Base-by-base conservation (phyloP, 2,113 vertebrate species). In the Glaucomys volans region DNA sequence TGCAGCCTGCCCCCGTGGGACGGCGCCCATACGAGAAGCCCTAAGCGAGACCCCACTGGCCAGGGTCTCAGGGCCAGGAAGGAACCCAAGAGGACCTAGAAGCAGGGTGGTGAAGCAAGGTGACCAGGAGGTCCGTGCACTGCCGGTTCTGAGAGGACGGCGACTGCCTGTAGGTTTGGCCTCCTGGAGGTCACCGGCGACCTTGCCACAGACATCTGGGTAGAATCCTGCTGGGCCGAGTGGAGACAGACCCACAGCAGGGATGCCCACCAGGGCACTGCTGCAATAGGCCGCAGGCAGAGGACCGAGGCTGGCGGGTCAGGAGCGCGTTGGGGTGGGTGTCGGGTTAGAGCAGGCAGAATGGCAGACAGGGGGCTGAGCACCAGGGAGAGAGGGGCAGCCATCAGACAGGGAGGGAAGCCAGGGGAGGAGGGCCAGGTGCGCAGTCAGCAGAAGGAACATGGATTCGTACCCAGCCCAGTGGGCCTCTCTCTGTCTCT, bases 261-360 rank as follows among this genome's bases (percentile, higher is more conserved):
- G 7, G 44, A 47, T n/a, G 44, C 7, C 44, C 44, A 8, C 5
- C 44, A 47, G 44, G 9, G 44, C 44, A 47, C 44, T 47, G 44
- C 44, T 47, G 44, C 44, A 47, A 47, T 8, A 9, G 44, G 44
- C 44, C 44, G 44, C 44, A 47, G 44, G 9, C n/a, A 9, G 44
- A 47, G 44, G 54, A 50, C 44, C 44, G 44, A 47, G 44, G 50
- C 50, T 0, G 20, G 54, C 7, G 20, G 54, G 54, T 8, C 20
- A 57, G 96, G 64, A 96, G 97, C 97, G 69, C 50, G 5, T 11
- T 26, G 22, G 66, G 28, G 20, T n/a, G n/a, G n/a, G n/a, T n/a
- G n/a, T 77, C 79, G 12, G 35, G 47, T 32, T 4, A 5, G 62
- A 40, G 71, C 71, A 28, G 52, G 24, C 52, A 62, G 32, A 47